Evolutionary conservation across 2,888 invertebrate genomes (phyloP), one percentile per base, ranked within the genome.

Genomic region (Rotaria socialis): DNA sequence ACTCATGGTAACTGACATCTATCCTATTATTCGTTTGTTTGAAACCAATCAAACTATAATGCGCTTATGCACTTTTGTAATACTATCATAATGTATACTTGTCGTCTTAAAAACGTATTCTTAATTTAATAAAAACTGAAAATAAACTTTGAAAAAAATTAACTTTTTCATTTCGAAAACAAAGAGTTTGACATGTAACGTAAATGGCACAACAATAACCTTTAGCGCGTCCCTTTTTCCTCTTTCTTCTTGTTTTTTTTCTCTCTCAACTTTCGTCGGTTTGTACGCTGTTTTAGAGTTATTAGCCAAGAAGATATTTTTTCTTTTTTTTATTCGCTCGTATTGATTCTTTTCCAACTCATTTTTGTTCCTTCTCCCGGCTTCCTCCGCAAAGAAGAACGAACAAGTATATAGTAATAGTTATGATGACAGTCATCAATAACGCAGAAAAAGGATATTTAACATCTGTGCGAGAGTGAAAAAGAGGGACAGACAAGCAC

Each of bases 391-490:
- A 10, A 67, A 67, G 67, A 67, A 67, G 67, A 67, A 67, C 67
- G 67, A 67, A 67, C 35, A 67, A 67, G 67, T 14, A 41, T 27
- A 35, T 67, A 67, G 6, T 67, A 67, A 16, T 35, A 67, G 67
- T 67, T 35, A 67, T 67, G 67, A 67, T 67, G 67, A 67, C 67
- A 41, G 27, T 67, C 67, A 16, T 35, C 35, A 67, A 27, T 27
- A 67, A 67, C 35, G 35, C 67, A 67, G 67, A 67, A 67, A 67
- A 67, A 67, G 67, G 67, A 67, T 67, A 67, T 67, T 67, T 67
- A 67, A 67, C 67, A 67, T 67, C 67, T 67, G 67, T 67, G 67
- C 67, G 27, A 27, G 67, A 67, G 67, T 67, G 67, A 67, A 67
- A 60, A 67, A 67, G 67, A 67, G 67, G 67, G 67, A 67, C 67